Percentiles rank a stretch among this genome's conserved stretches.
These are phyloP conservation scores for Antennarius maculatus DNA, from an alignment of 2,797 vertebrate species.

Conservation along the genomic window DNA sequence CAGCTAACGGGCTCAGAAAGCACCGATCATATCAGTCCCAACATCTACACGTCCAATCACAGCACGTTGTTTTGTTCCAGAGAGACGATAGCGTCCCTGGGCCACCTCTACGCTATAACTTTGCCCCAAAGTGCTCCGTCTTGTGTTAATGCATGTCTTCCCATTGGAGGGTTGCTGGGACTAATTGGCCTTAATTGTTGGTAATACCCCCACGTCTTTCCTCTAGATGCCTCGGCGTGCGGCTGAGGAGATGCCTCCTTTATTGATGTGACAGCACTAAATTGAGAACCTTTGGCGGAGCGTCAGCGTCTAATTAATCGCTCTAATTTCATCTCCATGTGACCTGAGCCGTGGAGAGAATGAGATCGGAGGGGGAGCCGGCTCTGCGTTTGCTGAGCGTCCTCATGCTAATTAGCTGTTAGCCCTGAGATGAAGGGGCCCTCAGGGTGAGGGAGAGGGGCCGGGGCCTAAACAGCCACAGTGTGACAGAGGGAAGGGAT, in stretches of 20 bases:
- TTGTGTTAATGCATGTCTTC: conserved; percentile 62
- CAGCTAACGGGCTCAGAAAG: neutral
- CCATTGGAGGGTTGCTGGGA: conserved; percentile 60
- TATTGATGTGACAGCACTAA: conserved; percentile 86
- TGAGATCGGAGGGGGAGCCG: conserved; percentile 74
- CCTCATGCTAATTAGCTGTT: conserved; percentile 81
- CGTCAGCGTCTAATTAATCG: conserved; percentile 84
- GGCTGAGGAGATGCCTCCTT: conserved; percentile 74
- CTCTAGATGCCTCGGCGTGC: conserved; percentile 73
- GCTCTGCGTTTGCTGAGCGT: conserved; percentile 67
- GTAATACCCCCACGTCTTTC: conserved; percentile 78
- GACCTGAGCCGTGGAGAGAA: conserved; percentile 75
- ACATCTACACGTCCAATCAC: neutral
- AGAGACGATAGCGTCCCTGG: neutral
- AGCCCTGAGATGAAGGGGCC: conserved; percentile 77
- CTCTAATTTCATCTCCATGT: conserved; percentile 81
- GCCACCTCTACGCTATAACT: conserved; percentile 19
- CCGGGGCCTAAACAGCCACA: conserved; percentile 76
- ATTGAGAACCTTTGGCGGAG: conserved; percentile 85
- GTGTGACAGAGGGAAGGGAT: conserved; percentile 76
- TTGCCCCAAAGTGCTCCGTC: conserved; percentile 27
- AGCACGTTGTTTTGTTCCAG: neutral
- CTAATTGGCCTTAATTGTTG: conserved; percentile 87
- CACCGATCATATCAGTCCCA: neutral
- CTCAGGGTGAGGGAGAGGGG: conserved; percentile 74